Percentiles rank a stretch among this genome's conserved stretches.
These are phyloP conservation scores for Formica aserva DNA, from an alignment of 2,888 invertebrate species.

Conservation along the genomic window DNA sequence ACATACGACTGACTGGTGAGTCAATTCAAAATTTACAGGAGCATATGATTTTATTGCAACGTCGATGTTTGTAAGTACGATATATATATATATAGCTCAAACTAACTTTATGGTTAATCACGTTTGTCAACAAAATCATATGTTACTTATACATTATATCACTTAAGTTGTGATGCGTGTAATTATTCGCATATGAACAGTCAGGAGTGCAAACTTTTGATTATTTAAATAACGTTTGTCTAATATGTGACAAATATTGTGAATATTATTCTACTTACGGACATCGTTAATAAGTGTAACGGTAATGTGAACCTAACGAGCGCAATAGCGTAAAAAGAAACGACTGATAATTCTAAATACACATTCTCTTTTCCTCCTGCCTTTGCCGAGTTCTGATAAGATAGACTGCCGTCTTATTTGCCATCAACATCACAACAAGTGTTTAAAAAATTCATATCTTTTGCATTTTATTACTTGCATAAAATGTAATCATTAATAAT, in stretches of 20 bases:
- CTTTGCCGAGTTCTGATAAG: slow-evolving; percentile 20
- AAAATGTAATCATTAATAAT: not conserved
- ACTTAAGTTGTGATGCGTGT: not conserved
- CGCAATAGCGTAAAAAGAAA: not conserved
- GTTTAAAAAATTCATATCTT: not conserved
- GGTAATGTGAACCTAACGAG: not conserved
- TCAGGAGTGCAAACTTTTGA: not conserved
- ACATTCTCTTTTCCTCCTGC: no score
- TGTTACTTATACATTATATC: not conserved
- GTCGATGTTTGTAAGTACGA: not conserved
- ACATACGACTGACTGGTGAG: not conserved
- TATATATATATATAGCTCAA: not conserved
- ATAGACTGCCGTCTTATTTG: not conserved
- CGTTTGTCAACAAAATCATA: not conserved
- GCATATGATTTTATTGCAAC: not conserved
- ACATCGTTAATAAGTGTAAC: not conserved
- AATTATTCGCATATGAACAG: not conserved
- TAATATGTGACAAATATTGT: not conserved
- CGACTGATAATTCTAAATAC: not conserved
- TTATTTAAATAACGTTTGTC: not conserved
- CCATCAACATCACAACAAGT: not conserved
- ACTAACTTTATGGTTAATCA: not conserved
- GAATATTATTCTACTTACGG: slow-evolving; percentile 23
- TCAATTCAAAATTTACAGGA: not conserved
- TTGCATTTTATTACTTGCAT: not conserved